Evolutionary conservation across 2,888 invertebrate genomes (phyloP).

Genomic region (Coenonympha arcania): DNA sequence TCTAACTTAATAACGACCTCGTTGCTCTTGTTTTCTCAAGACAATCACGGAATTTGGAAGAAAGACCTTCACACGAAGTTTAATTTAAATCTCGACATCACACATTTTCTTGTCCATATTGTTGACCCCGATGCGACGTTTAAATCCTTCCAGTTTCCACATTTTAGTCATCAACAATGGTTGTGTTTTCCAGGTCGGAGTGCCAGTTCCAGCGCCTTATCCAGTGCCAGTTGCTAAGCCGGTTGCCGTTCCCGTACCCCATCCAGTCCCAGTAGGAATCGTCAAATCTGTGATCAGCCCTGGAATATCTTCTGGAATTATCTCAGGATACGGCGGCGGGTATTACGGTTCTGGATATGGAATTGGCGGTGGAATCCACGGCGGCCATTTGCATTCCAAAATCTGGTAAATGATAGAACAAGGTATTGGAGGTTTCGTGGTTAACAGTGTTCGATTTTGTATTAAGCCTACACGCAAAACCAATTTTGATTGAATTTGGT

Average conservation of each 20-base stretch:
- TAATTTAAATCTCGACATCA: too few relatives aligned
- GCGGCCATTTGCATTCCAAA: slow-evolving; percentile 34
- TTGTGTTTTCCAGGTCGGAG: slow-evolving; percentile 50
- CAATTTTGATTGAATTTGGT: too few relatives aligned
- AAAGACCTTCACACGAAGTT: too few relatives aligned
- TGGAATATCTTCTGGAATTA: slow-evolving; percentile 12
- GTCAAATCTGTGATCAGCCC: slow-evolving; percentile 33
- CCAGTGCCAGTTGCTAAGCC: slow-evolving; percentile 63
- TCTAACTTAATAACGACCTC: too few relatives aligned
- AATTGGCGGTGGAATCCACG: slow-evolving; percentile 20
- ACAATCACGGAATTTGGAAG: too few relatives aligned
- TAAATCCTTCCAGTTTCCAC: not conserved
- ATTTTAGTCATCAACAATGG: not conserved
- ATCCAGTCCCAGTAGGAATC: slow-evolving; percentile 42
- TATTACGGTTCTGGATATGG: too few relatives aligned
- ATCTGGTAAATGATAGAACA: slow-evolving; percentile 44
- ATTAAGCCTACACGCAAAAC: not conserved
- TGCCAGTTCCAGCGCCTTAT: slow-evolving; percentile 65
- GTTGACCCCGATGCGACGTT: too few relatives aligned
- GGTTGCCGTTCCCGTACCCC: slow-evolving; percentile 57
- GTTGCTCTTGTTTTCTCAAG: too few relatives aligned
- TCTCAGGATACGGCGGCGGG: slow-evolving; percentile 26
- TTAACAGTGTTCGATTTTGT: not conserved
- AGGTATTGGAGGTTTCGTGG: slow-evolving; percentile 3
- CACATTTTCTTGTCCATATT: too few relatives aligned